These are phyloP conservation scores for Chlorocebus sabaeus DNA, from an alignment of 2,113 vertebrate genomes.

Conservation along the genomic window DNA sequence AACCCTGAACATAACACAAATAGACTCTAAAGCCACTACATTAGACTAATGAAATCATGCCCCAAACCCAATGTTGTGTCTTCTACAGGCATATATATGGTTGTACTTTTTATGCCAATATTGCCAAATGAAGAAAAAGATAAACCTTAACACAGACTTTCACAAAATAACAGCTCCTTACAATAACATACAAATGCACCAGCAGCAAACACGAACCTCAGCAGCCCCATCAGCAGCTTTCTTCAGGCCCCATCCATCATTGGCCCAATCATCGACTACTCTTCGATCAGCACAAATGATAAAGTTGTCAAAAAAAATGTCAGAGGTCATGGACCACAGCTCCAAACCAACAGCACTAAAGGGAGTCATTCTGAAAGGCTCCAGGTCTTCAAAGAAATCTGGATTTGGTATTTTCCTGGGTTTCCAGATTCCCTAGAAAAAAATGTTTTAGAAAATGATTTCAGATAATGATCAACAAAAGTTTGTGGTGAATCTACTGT, in stretches of 20 bases:
- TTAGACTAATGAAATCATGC: not conserved
- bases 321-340: conserved; percentile 98
- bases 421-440: conserved; percentile 95
- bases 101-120: not conserved
- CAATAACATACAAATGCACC: not conserved
- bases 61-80: not conserved
- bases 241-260: conserved; percentile 96
- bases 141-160: not conserved
- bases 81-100: not conserved
- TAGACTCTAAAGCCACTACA: not conserved
- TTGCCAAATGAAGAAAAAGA: not conserved
- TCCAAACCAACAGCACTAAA: conserved; percentile 95
- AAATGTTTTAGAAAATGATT: conserved; percentile 25
- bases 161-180: not conserved
- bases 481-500: not conserved
- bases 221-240: conserved; percentile 96
- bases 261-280: conserved; percentile 93
- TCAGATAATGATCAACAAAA: conserved; percentile 11
- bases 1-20: not conserved
- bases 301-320: conserved; percentile 99
- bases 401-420: conserved; percentile 96
- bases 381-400: conserved; percentile 95
- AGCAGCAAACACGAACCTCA: conserved; percentile 84
- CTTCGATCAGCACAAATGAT: conserved; percentile 92
- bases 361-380: conserved; percentile 95